Evolutionary conservation across 2,113 vertebrate genomes (phyloP), one percentile per base, ranked within the genome.

Genomic region (Rhizomys pruinosus): DNA sequence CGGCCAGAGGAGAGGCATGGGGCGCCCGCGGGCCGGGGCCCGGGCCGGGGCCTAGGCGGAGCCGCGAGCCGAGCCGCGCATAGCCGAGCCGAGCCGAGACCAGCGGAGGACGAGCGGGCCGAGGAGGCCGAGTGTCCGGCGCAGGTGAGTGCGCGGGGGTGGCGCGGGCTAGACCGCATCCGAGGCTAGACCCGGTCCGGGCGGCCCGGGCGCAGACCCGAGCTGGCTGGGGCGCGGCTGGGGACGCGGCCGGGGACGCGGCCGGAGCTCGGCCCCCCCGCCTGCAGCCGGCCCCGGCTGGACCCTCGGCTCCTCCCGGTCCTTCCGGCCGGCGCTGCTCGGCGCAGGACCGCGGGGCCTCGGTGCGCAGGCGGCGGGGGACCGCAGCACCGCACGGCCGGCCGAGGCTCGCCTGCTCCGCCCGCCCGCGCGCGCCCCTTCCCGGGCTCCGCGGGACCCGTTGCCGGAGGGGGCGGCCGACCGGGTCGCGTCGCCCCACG

Each of bases 81-180:
- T n/a, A n/a, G n/a, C n/a, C 34, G 42, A 95, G 80, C 47, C 55
- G 87, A 52, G n/a, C n/a, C n/a, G n/a, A n/a, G n/a, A n/a, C n/a
- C n/a, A n/a, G n/a, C 72, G 86, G 95, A 85, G 77, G 77, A 89
- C 15, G 42, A 91, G 84, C 61, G 68, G 68, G 61, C 73, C 82
- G 5, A 82, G 52, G 84, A 79, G 19, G 59, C 61, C 17, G 61
- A 90, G 78, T 77, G 47, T 69, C 82, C 10, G 66, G 90, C 89
- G 78, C 97, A 96, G 97, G 97, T 97, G 96, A 97, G 96, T 73
- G 91, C 82, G 96, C 95, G 95, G 94, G 97, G 97, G 96, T 94
- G 96, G 96, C 76, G 93, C 87, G 89, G n/a, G 80, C 37, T 77
- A 8, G 91, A 84, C 80, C 91, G 32, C 42, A 90, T 71, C 52